phyloP scores from a whole-genome alignment of 2,797 vertebrate species.

The Oryzias sinensis region DNA sequence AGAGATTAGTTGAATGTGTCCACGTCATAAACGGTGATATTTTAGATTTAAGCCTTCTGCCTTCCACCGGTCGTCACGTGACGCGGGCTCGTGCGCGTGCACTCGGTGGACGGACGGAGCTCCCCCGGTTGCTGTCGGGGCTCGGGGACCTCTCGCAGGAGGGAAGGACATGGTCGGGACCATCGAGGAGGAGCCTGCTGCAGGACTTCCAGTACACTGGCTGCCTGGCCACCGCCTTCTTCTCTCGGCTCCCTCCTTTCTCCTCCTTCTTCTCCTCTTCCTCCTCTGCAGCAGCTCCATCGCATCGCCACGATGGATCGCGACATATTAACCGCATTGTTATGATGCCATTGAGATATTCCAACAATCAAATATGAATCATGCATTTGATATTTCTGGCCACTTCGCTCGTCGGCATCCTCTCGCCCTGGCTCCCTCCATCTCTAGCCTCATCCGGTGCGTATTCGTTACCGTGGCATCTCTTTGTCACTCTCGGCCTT shows the following conservation, averaged over 20 bases:
- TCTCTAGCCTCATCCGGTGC: constrained; percentile 82
- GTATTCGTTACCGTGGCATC: constrained; percentile 65
- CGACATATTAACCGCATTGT: constrained; percentile 65
- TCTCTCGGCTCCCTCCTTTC: constrained; percentile 17
- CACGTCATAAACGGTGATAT: too few relatives aligned
- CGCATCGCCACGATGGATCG: constrained; percentile 69
- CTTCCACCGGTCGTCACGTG: too few relatives aligned
- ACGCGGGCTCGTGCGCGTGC: too few relatives aligned
- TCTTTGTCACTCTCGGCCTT: not conserved
- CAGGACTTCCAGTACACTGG: constrained; percentile 58
- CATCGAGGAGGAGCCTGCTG: constrained; percentile 65
- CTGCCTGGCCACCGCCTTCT: constrained; percentile 76
- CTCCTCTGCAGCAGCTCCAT: constrained; percentile 8
- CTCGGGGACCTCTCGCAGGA: not conserved
- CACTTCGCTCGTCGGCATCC: constrained; percentile 80
- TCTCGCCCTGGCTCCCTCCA: constrained; percentile 73
- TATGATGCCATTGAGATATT: constrained; percentile 76
- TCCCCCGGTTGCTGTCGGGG: not conserved
- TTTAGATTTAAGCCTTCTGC: too few relatives aligned
- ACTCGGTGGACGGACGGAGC: too few relatives aligned
- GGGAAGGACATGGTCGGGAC: constrained; percentile 33
- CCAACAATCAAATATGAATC: constrained; percentile 83
- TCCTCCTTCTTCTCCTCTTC: constrained; percentile 20
- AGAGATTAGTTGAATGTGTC: too few relatives aligned
- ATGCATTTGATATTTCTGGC: constrained; percentile 82